Percentiles rank a stretch among this genome's conserved stretches.
phyloP scores from a whole-genome alignment of 1,140 invertebrate genomes.

The Sipha flava region DNA sequence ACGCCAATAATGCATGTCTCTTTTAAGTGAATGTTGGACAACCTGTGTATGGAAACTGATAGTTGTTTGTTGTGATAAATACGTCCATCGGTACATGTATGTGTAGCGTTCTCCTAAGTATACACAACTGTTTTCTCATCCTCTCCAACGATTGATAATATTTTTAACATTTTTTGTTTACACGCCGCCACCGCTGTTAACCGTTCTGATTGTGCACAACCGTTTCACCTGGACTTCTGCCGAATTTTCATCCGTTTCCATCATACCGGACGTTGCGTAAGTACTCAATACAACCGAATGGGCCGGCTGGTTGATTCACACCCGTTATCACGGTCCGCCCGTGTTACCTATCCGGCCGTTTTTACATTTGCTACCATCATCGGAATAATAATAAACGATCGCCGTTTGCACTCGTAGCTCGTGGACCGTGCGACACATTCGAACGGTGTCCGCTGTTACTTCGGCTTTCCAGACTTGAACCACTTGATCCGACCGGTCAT shows the following conservation, averaged over 20 bases:
- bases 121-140: not conserved
- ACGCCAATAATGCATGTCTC: too few relatives aligned
- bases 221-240: not conserved
- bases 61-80: not conserved
- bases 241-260: constrained; percentile 20
- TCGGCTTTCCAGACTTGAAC: too few relatives aligned
- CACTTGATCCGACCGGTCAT: too few relatives aligned
- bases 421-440: too few relatives aligned
- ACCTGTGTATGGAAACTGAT: not conserved
- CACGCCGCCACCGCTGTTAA: not conserved
- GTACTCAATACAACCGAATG: not conserved
- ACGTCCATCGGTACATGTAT: not conserved
- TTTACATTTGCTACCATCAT: not conserved
- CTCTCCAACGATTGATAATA: not conserved
- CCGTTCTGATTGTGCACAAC: not conserved
- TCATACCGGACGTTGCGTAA: not conserved
- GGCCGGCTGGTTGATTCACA: too few relatives aligned
- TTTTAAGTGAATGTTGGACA: not conserved
- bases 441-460: too few relatives aligned
- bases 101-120: too few relatives aligned
- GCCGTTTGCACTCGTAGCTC: too few relatives aligned
- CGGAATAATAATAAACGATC: too few relatives aligned
- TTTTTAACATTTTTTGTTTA: not conserved
- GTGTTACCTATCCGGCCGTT: not conserved
- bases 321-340: not conserved